Evolutionary conservation across 2,797 vertebrate species (phyloP).

Genomic region (Myripristis murdjan): DNA sequence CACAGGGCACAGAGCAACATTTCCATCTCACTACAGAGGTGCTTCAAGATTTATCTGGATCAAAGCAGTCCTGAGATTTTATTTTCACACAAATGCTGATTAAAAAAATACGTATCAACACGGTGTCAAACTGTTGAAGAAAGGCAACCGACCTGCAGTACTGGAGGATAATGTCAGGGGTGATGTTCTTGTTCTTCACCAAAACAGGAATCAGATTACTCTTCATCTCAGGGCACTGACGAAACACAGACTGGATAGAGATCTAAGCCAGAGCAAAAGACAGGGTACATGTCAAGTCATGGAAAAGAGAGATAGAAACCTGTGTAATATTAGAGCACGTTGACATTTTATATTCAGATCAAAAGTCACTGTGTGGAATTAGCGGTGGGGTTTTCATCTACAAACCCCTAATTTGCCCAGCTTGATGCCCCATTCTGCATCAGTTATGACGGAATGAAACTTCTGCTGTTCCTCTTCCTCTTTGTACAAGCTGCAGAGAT

Average conservation of each 20-base stretch:
- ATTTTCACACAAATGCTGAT: neutral
- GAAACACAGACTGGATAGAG: conserved; percentile 94
- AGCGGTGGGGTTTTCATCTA: conserved; percentile 29
- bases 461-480: conserved; percentile 85
- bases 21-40: neutral
- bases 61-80: neutral
- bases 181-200: conserved; percentile 90
- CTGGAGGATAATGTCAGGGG: conserved; percentile 89
- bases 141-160: conserved; percentile 90
- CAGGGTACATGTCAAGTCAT: neutral
- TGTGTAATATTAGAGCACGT: neutral
- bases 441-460: conserved; percentile 90
- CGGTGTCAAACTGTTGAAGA: neutral
- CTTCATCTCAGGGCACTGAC: conserved; percentile 89
- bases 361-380: neutral
- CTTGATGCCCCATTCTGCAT: conserved; percentile 94
- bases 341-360: neutral
- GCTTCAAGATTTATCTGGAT: neutral
- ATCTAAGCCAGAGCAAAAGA: conserved; percentile 82
- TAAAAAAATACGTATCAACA: neutral
- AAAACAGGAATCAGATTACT: conserved; percentile 89
- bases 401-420: conserved; percentile 91
- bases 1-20: neutral
- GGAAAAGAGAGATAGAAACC: neutral
- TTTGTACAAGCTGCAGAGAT: conserved; percentile 87